These are phyloP conservation scores for Agapornis canus DNA, from an alignment of 2,797 vertebrate species.

Conservation along the genomic window DNA sequence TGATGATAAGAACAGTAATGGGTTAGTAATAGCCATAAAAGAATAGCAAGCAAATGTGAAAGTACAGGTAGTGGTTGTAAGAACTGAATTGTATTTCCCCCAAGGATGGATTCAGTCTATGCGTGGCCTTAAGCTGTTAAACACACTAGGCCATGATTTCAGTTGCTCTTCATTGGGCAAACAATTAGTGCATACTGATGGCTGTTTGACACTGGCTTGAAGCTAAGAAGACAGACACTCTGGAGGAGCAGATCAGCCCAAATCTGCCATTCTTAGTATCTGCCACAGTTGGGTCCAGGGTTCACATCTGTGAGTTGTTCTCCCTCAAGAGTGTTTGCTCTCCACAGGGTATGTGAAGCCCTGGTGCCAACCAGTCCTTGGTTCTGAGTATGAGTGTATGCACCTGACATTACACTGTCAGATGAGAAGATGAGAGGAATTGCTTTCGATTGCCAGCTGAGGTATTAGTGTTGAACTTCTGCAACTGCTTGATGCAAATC, in stretches of 20 bases:
- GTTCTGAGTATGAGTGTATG: neutral
- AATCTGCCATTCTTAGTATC: neutral
- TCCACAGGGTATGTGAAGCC: neutral
- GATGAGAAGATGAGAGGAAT: neutral
- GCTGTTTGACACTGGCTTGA: neutral
- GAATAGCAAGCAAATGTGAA: neutral
- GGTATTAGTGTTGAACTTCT: neutral
- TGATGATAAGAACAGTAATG: neutral
- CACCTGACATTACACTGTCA: neutral
- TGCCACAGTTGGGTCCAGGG: neutral
- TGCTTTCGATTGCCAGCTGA: neutral
- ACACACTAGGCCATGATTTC: neutral
- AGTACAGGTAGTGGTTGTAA: neutral
- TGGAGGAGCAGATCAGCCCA: neutral
- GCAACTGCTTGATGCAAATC: accelerated
- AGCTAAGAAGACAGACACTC: neutral
- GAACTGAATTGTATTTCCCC: neutral
- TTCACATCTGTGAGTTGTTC: neutral
- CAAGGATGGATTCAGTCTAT: neutral
- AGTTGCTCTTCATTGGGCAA: neutral
- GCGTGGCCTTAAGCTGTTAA: neutral
- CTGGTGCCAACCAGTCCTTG: neutral
- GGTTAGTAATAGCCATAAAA: slow-evolving; percentile 9
- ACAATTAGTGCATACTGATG: neutral
- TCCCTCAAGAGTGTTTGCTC: neutral